Evolutionary conservation across 2,113 vertebrate genomes (phyloP).

Genomic region (Anolis sagrei): DNA sequence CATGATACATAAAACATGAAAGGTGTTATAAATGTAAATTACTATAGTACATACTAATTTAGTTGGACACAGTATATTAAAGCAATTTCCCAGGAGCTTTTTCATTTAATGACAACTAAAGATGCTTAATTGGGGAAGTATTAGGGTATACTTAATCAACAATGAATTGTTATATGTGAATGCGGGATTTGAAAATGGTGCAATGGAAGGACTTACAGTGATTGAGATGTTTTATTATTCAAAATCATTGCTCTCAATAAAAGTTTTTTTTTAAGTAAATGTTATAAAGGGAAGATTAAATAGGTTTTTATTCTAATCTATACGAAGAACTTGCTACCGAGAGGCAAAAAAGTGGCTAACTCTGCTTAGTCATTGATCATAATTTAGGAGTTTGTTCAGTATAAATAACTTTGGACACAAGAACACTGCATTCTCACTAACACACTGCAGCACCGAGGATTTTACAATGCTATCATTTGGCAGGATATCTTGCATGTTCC

Average conservation of each 20-base stretch:
- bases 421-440: slow-evolving; percentile 46
- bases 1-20: slow-evolving; percentile 31
- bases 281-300: slow-evolving; percentile 44
- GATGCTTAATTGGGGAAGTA: slow-evolving; percentile 24
- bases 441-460: slow-evolving; percentile 49
- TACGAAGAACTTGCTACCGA: slow-evolving; percentile 4
- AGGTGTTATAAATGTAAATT: background rate
- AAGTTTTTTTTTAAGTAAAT: background rate
- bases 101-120: slow-evolving; percentile 25
- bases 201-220: background rate
- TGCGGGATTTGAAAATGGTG: slow-evolving; percentile 32
- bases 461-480: background rate
- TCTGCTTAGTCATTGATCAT: slow-evolving; percentile 54
- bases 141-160: slow-evolving; percentile 11
- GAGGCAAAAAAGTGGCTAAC: slow-evolving; percentile 29
- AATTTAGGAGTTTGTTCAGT: slow-evolving; percentile 45
- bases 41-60: background rate
- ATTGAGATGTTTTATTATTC: slow-evolving; percentile 41
- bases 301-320: slow-evolving; percentile 41
- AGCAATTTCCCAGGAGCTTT: slow-evolving; percentile 24
- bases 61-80: slow-evolving; percentile 15
- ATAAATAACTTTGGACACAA: slow-evolving; percentile 56
- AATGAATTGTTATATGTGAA: slow-evolving; percentile 43
- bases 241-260: slow-evolving; percentile 14
- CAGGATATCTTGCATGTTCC: rapidly evolving